Conservation (phyloP, 2,888 invertebrate genomes). For the Pollenia griseotomentosa region DNA sequence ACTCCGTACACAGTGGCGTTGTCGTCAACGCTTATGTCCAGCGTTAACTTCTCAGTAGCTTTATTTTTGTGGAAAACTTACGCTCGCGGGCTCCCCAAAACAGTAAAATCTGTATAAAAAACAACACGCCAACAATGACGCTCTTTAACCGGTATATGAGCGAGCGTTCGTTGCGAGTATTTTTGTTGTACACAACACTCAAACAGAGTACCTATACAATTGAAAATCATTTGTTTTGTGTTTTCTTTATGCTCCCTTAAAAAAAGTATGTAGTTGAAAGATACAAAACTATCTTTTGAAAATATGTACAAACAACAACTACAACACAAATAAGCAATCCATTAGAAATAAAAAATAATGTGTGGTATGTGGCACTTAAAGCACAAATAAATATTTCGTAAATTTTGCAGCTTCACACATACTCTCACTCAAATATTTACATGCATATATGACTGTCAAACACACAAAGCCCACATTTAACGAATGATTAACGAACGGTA, state of each 20-base stretch:
- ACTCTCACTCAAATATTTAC: not conserved
- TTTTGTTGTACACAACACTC: not conserved
- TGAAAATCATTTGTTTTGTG: slow-evolving; percentile 10
- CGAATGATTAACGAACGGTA: slow-evolving; percentile 61
- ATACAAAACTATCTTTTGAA: slow-evolving; percentile 33
- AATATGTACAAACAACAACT: slow-evolving; percentile 7
- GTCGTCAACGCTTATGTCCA: slow-evolving; percentile 72
- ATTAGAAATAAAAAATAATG: slow-evolving; percentile 34
- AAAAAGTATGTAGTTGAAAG: not conserved
- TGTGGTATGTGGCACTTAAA: slow-evolving; percentile 50
- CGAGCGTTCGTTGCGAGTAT: not conserved
- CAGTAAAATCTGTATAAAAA: slow-evolving; percentile 44
- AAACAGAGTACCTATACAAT: slow-evolving; percentile 9
- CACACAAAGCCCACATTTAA: slow-evolving; percentile 36
- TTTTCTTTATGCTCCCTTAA: slow-evolving; percentile 22
- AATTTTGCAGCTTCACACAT: slow-evolving; percentile 23
- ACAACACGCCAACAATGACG: slow-evolving; percentile 13
- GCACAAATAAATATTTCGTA: slow-evolving; percentile 12
- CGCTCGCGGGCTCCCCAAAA: slow-evolving; percentile 62
- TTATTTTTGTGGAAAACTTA: slow-evolving; percentile 56
- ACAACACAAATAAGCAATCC: slow-evolving; percentile 15
- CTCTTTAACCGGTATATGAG: slow-evolving; percentile 48
- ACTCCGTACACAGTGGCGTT: slow-evolving; percentile 46
- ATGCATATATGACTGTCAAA: not conserved
- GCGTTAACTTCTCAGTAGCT: slow-evolving; percentile 36